Evolutionary conservation across 2,888 invertebrate species (phyloP).

Genomic region (Napeogenes inachia): DNA sequence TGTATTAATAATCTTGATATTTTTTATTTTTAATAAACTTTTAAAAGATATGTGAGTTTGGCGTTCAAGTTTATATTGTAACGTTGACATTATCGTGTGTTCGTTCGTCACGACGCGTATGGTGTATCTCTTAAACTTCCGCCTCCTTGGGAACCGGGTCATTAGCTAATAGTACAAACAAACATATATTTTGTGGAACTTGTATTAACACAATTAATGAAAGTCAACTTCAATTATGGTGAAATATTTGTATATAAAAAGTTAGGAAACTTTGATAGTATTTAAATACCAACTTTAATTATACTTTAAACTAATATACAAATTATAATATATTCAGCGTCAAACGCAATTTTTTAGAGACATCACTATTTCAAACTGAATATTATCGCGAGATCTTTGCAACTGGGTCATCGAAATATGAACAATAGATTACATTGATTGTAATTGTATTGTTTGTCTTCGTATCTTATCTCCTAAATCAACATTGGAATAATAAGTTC

Average conservation of each 20-base stretch:
- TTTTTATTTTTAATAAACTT: too few species aligned
- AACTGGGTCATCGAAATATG: slow-evolving; percentile 21
- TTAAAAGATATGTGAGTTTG: too few species aligned
- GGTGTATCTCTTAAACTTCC: background rate
- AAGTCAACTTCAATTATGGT: background rate
- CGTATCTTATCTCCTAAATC: slow-evolving; percentile 15
- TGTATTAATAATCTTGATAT: too few species aligned
- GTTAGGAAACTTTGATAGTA: too few species aligned
- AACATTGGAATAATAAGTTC: slow-evolving; percentile 9
- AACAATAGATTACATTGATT: slow-evolving; percentile 25
- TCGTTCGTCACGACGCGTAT: slow-evolving; percentile 1
- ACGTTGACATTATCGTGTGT: background rate
- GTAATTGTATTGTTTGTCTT: slow-evolving; percentile 26
- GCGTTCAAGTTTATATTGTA: too few species aligned
- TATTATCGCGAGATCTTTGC: slow-evolving; percentile 22
- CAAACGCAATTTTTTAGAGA: background rate
- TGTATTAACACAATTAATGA: background rate
- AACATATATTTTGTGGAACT: background rate
- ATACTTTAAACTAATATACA: too few species aligned
- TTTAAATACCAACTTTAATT: too few species aligned
- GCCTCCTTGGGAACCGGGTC: slow-evolving; percentile 6
- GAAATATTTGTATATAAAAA: background rate
- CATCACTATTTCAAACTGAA: slow-evolving; percentile 10
- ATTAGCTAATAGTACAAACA: background rate
- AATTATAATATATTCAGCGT: background rate